Percentiles rank a stretch among this genome's conserved stretches.
phyloP scores from a whole-genome alignment of 2,113 vertebrate species.

The Aviceda subcristata region DNA sequence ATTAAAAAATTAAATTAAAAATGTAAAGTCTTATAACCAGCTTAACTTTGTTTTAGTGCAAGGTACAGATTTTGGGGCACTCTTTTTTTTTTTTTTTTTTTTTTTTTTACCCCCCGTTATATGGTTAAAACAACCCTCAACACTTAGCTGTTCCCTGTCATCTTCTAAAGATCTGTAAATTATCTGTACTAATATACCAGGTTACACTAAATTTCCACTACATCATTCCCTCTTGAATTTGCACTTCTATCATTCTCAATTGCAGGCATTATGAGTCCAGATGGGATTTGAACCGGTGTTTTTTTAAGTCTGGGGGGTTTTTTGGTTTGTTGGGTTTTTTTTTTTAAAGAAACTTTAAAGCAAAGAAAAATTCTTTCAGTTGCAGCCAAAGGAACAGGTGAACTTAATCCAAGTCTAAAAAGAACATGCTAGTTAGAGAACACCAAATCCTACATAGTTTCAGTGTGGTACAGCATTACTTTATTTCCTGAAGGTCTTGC shows the following conservation, averaged over 20 bases:
- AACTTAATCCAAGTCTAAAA: conserved; percentile 8
- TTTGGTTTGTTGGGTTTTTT: background rate
- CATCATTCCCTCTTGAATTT: background rate
- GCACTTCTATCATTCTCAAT: background rate
- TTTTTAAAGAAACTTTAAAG: background rate
- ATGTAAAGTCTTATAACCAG: background rate
- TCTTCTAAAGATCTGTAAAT: background rate
- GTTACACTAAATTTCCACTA: conserved; percentile 5
- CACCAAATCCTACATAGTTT: background rate
- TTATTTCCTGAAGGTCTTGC: conserved; percentile 12
- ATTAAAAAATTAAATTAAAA: background rate
- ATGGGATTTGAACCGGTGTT: conserved; percentile 30
- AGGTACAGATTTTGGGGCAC: background rate
- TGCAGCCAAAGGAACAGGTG: background rate
- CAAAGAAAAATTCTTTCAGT: background rate
- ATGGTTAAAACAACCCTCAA: background rate
- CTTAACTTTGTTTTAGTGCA: background rate
- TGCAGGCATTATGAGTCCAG: conserved; percentile 17
- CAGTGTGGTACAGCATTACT: background rate
- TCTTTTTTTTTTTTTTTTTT: background rate
- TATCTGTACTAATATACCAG: background rate
- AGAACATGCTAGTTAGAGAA: background rate
- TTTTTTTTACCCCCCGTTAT: background rate
- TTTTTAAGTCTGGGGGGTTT: background rate
- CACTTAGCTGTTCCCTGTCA: background rate